Evolutionary conservation across 2,797 vertebrate genomes (phyloP).

Genomic region (Triplophysa bombifrons): DNA sequence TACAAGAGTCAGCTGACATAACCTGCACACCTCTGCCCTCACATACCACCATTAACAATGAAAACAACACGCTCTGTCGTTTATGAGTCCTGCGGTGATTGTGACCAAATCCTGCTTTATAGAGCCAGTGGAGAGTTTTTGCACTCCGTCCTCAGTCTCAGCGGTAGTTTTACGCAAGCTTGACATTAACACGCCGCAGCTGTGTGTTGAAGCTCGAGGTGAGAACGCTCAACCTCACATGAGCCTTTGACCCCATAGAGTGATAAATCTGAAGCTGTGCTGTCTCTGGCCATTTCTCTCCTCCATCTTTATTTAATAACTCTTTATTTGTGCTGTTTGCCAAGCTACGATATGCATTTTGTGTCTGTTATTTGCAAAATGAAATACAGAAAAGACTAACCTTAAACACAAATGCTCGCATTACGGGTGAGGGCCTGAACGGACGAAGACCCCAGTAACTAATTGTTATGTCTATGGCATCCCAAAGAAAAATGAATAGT

Average conservation of each 20-base stretch:
- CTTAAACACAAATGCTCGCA: too few relatives aligned
- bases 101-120: constrained; percentile 46
- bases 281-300: not conserved
- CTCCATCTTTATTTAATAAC: not conserved
- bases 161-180: constrained; percentile 37
- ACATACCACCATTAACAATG: constrained; percentile 44
- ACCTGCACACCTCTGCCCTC: constrained; percentile 11
- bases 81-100: constrained; percentile 46
- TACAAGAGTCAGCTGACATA: constrained; percentile 11
- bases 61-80: constrained; percentile 38
- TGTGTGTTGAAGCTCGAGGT: constrained; percentile 24
- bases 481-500: too few relatives aligned
- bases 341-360: too few relatives aligned
- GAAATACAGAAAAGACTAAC: too few relatives aligned
- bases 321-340: constrained; percentile 1
- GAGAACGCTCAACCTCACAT: constrained; percentile 12
- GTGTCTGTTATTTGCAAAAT: too few relatives aligned
- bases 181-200: constrained; percentile 53
- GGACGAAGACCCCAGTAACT: too few relatives aligned
- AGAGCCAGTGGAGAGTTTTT: constrained; percentile 9
- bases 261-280: not conserved
- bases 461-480: too few relatives aligned
- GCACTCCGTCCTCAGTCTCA: constrained; percentile 12
- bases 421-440: too few relatives aligned
- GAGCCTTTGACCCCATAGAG: not conserved